Evolutionary conservation across 1,140 invertebrate genomes (phyloP).

Genomic region (Eupeodes corollae): DNA sequence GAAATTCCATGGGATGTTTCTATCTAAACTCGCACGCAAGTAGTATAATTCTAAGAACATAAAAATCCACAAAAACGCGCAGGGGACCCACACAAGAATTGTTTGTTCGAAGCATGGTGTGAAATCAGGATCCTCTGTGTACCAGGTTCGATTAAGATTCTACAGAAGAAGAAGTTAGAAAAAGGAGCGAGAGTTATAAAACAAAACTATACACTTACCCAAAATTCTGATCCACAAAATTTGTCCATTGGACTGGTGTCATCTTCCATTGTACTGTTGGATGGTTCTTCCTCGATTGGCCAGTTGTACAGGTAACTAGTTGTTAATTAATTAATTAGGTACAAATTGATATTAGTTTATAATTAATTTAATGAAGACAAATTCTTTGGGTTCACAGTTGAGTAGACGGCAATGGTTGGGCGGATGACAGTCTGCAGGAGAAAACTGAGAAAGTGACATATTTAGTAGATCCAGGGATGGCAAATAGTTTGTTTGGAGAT

Average conservation of each 20-base stretch:
- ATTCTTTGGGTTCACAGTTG: too few relatives aligned
- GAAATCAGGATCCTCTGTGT: constrained; percentile 71
- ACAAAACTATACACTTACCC: constrained; percentile 50
- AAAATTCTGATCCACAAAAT: constrained; percentile 51
- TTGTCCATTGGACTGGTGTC: constrained; percentile 46
- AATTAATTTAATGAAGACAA: too few relatives aligned
- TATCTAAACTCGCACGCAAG: constrained; percentile 60
- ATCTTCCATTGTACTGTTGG: constrained; percentile 2
- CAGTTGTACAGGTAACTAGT: too few relatives aligned
- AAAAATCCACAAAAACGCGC: constrained; percentile 70
- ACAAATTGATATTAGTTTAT: too few relatives aligned
- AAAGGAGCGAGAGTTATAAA: too few relatives aligned
- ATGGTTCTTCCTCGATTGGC: too few relatives aligned
- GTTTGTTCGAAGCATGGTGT: constrained; percentile 83
- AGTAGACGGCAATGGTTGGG: too few relatives aligned
- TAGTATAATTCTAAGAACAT: constrained; percentile 66
- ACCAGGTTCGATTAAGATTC: constrained; percentile 65
- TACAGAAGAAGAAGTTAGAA: constrained; percentile 37
- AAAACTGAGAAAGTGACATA: too few relatives aligned
- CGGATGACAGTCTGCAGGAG: too few relatives aligned
- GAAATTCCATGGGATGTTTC: constrained; percentile 70
- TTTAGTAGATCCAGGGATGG: too few relatives aligned
- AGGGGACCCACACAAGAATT: constrained; percentile 75
- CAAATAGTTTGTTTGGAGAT: too few relatives aligned
- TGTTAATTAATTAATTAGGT: too few relatives aligned